Base-by-base conservation (phyloP, 2,888 invertebrate genomes). In the Punctoribates punctum region DNA sequence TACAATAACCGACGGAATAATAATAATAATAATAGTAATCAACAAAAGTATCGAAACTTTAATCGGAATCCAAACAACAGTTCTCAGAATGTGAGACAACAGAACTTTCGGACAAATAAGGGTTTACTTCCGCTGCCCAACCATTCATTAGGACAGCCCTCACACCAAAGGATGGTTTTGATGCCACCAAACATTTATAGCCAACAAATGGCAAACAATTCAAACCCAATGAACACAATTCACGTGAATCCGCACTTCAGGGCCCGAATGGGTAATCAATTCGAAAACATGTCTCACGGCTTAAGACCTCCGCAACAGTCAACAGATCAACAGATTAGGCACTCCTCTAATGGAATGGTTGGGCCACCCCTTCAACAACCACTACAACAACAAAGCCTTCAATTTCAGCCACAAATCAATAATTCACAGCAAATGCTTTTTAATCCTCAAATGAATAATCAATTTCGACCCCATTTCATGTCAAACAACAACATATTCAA, bases 221-320 rank as follows among this genome's bases (percentile, higher is more conserved):
- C 29, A 20, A 67, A 67, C 27, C 65, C 65, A 38, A 38, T 67
- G 65, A 42, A 72, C 20, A 72, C 42, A 17, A 72, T 72, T 72
- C 72, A 72, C 25, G 48, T 72, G 27, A 72, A 72, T 72, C 72
- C 72, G 2, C 72, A 72, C 48, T 72, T 72, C 17, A 72, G 42
- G 13, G 72, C 72, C 27, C 72, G 72, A 20, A 27, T 17, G 42
- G 48, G 25, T 27, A 42, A 72, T 48, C 72, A 42, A 15, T 72
- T 48, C 25, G 72, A 48, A 17, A 20, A 46, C 23, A 25, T 25
- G 13, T 25, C 25, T 8, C 72, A 72, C 42, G 15, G 8, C 0
- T 4, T 46, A 3, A 20, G 48, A 72, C 72, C 42, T 9, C 20
- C n/a, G 20, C 34, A n/a, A n/a, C n/a, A 62, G n/a, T n/a, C 23